Percentiles rank a stretch among this genome's conserved stretches.
These are phyloP conservation scores for Tineola bisselliella DNA, from an alignment of 2,888 invertebrate genomes.

Conservation along the genomic window DNA sequence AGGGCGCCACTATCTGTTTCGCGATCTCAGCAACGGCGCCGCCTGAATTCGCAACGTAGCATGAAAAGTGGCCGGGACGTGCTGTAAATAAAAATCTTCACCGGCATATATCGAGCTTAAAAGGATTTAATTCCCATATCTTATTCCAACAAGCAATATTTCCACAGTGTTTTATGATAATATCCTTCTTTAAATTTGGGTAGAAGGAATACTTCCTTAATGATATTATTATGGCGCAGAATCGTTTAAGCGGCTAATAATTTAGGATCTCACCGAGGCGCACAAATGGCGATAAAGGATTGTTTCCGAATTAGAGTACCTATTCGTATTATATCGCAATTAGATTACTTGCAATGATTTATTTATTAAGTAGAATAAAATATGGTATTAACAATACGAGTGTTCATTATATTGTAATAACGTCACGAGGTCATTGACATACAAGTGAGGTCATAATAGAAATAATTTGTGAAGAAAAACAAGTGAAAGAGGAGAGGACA, in stretches of 20 bases:
- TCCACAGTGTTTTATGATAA: neutral
- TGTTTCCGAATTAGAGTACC: neutral
- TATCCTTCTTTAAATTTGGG: neutral
- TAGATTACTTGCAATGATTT: neutral
- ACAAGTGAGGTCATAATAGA: neutral
- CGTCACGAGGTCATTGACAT: neutral
- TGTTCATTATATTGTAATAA: neutral
- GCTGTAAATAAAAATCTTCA: constrained; percentile 7
- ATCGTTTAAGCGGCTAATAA: neutral
- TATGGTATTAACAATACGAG: neutral
- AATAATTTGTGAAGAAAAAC: neutral
- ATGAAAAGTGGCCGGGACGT: constrained; percentile 7
- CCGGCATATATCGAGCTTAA: constrained; percentile 3
- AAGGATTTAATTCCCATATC: constrained; percentile 11
- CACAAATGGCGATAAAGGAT: neutral
- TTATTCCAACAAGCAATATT: neutral
- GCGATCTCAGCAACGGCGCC: neutral
- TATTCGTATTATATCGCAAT: neutral
- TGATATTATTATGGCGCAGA: neutral
- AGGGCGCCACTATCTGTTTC: constrained; percentile 32
- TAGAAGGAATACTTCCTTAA: neutral
- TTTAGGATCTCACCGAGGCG: neutral
- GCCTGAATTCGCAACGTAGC: neutral
- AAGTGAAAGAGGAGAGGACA: neutral
- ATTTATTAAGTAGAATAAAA: too few relatives aligned